A percentile compares a stretch with the other conserved stretches of the same genome.
Evolutionary conservation across 2,797 vertebrate species (phyloP).

Genomic region (Cirrhinus molitorella): DNA sequence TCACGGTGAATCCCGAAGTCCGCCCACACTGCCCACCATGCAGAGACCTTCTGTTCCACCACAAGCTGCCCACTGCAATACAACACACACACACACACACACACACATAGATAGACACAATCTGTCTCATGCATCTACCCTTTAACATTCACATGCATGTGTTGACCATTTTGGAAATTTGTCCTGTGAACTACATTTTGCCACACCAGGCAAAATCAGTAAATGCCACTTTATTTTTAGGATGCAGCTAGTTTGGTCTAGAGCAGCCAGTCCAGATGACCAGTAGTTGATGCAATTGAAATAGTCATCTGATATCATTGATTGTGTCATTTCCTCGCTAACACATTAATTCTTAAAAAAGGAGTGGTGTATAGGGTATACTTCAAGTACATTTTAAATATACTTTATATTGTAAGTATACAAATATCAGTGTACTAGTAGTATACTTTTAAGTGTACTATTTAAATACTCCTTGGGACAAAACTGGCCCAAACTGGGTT

Average conservation of each 20-base stretch:
- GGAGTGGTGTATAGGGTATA: too few relatives aligned
- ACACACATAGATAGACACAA: constrained; percentile 58
- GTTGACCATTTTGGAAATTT: constrained; percentile 9
- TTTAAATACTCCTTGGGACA: too few relatives aligned
- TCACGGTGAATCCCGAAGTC: constrained; percentile 85
- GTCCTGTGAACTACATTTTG: background rate
- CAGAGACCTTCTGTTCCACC: constrained; percentile 85
- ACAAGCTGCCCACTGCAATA: constrained; percentile 67
- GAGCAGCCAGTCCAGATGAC: background rate
- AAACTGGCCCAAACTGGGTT: too few relatives aligned
- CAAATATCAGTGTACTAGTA: too few relatives aligned
- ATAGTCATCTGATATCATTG: background rate
- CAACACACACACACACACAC: constrained; percentile 70
- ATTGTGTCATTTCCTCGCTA: constrained; percentile 3
- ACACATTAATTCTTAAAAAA: background rate
- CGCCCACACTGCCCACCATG: constrained; percentile 84
- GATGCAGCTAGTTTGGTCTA: background rate
- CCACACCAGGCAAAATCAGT: background rate
- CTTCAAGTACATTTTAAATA: too few relatives aligned
- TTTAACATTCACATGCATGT: constrained; percentile 23
- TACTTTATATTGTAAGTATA: too few relatives aligned
- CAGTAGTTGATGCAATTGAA: background rate
- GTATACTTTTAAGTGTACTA: too few relatives aligned
- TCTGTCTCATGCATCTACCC: constrained; percentile 38
- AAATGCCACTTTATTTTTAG: background rate